Percentiles rank a stretch among this genome's conserved stretches.
These are phyloP conservation scores for Cinara cedri DNA, from an alignment of 2,888 invertebrate species.

Conservation along the genomic window DNA sequence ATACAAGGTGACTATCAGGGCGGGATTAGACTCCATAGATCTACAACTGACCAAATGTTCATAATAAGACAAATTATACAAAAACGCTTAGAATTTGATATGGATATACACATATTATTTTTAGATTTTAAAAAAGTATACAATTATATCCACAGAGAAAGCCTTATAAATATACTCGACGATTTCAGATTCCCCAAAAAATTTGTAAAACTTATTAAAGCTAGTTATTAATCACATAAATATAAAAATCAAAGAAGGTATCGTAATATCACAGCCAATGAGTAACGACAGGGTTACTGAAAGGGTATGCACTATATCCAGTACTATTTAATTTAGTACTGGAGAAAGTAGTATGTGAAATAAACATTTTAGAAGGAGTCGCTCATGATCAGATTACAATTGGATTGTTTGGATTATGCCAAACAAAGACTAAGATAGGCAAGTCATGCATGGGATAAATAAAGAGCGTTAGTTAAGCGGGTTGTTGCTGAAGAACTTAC, in stretches of 20 bases:
- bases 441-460: too few relatives aligned
- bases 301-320: background rate
- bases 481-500: too few relatives aligned
- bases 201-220: background rate
- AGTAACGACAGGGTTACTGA: background rate
- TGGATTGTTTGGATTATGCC: background rate
- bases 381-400: background rate
- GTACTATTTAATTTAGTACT: background rate
- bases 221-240: background rate
- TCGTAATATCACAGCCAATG: background rate
- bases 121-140: too few relatives aligned
- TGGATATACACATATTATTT: too few relatives aligned
- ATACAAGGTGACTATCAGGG: too few relatives aligned
- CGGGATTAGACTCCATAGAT: too few relatives aligned
- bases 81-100: too few relatives aligned
- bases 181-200: background rate
- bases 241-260: background rate
- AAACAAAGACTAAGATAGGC: too few relatives aligned
- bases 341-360: slow-evolving; percentile 12
- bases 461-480: too few relatives aligned
- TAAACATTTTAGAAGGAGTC: slow-evolving; percentile 1
- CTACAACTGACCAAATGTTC: too few relatives aligned
- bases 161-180: background rate
- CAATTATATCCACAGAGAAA: background rate
- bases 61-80: too few relatives aligned